phyloP scores from a whole-genome alignment of 2,888 invertebrate genomes.

The Microchrysa polita region DNA sequence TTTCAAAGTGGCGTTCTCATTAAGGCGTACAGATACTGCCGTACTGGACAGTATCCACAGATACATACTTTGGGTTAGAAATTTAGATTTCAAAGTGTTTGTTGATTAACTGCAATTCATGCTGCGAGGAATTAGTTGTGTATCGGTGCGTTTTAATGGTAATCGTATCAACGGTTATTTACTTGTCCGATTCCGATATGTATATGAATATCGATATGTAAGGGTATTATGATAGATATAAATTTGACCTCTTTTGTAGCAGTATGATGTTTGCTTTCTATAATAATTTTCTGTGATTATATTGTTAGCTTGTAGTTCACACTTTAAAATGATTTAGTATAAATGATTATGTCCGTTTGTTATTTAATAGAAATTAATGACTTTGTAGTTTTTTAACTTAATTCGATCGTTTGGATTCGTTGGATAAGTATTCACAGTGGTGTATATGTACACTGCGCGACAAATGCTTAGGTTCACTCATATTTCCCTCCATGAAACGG shows the following conservation, averaged over 20 bases:
- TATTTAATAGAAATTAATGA: slow-evolving; percentile 20
- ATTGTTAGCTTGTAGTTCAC: slow-evolving; percentile 6
- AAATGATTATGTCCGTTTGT: slow-evolving; percentile 7
- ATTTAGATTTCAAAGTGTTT: background rate
- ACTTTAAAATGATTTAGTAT: slow-evolving; percentile 9
- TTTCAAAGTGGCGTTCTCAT: background rate
- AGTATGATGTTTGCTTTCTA: slow-evolving; percentile 5
- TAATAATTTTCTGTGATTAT: slow-evolving; percentile 7
- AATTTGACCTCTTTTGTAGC: slow-evolving; percentile 11
- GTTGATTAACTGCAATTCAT: slow-evolving; percentile 39
- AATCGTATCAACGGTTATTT: slow-evolving; percentile 32
- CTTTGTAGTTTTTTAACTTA: background rate
- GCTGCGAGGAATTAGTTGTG: slow-evolving; percentile 22
- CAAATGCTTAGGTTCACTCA: no score
- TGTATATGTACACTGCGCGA: no score
- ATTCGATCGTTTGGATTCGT: no score
- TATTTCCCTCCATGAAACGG: no score
- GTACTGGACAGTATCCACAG: no score
- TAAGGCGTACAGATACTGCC: background rate
- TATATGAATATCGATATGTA: no score
- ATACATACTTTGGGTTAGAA: no score
- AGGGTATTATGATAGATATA: no score
- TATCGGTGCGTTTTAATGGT: slow-evolving; percentile 8
- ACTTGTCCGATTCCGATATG: background rate
- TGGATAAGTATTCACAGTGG: no score